Evolutionary conservation across 2,797 vertebrate species (phyloP), one percentile per base, ranked within the genome.

Genomic region (Lindbergichthys nudifrons): DNA sequence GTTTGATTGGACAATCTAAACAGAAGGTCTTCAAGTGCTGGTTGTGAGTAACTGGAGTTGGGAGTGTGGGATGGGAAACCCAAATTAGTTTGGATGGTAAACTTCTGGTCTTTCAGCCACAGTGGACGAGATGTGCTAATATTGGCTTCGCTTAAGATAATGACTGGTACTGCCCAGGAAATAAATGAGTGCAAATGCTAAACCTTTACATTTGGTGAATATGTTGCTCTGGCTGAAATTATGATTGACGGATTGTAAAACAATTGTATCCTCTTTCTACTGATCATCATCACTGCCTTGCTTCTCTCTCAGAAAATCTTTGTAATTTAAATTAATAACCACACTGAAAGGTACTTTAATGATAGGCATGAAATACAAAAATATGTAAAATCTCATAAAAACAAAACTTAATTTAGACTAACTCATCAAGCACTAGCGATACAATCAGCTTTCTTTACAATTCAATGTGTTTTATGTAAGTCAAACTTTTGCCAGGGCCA

Each of bases 31-130:
- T 51, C 10, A 1, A 41, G 48, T 4, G 19, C 19, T 69, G 42
- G n/a, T 70, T 85, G 75, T 48, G 70, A 39, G 41, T 73, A 70
- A 51, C 18, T 79, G 68, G 78, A 75, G 67, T 56, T 71, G 51
- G 41, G 30, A 68, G 19, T 41, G 36, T 69, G 39, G 74, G 30
- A 54, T 54, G 21, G 76, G 57, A 84, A 52, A 57, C 75, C 18
- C 46, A 78, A 52, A 72, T 80, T 79, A 47, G 68, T 70, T 84
- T 83, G 56, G 39, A 77, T 43, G 26, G 69, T 47, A 19, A 9
- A 10, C 50, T 43, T 43, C 16, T 67, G 21, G 21, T 73, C 4
- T 13, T 57, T 63, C 42, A 57, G 70, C 43, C 79, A 75, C 39
- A 69, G 10, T 10, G 42, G 30, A 16, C 6, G 3, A 30, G 18